Percentiles rank a stretch among this genome's conserved stretches.
phyloP scores from a whole-genome alignment of 2,888 invertebrate species.

The Lepidocyrtinus sp. region DNA sequence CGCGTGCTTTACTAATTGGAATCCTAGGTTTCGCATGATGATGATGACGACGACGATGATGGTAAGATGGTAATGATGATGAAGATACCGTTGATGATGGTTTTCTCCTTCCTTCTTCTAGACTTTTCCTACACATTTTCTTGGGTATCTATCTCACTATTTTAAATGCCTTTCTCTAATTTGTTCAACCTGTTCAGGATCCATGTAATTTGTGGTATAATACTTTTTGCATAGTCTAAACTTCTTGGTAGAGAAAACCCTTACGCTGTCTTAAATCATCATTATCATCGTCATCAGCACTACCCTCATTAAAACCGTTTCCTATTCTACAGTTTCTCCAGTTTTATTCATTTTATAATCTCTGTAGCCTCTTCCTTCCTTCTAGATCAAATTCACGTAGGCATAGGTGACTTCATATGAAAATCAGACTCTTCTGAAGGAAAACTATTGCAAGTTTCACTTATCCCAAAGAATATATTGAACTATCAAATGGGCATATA shows the following conservation, averaged over 20 bases:
- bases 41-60: conserved; percentile 41
- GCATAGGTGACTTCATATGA: background rate
- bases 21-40: conserved; percentile 64
- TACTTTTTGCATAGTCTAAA: conserved; percentile 17
- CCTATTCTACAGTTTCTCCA: background rate
- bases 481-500: conserved; percentile 42
- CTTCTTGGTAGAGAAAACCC: background rate
- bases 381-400: conserved; percentile 46
- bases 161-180: conserved; percentile 32
- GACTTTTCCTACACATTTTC: too few species aligned
- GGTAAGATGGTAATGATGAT: conserved; percentile 44
- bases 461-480: conserved; percentile 16
- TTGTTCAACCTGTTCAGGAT: conserved; percentile 14
- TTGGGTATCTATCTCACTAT: too few species aligned
- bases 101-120: conserved; percentile 34
- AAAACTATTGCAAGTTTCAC: background rate
- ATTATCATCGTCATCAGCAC: conserved; percentile 21
- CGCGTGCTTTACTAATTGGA: conserved; percentile 68
- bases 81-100: conserved; percentile 53
- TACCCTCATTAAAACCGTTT: conserved; percentile 1
- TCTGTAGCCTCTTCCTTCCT: conserved; percentile 9
- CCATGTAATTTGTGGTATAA: conserved; percentile 20
- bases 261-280: conserved; percentile 18
- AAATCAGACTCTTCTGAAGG: conserved; percentile 3
- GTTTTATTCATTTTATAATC: conserved; percentile 11